These are phyloP conservation scores for Eulemur mongoz DNA, from an alignment of 2,797 vertebrate genomes.

Conservation along the genomic window DNA sequence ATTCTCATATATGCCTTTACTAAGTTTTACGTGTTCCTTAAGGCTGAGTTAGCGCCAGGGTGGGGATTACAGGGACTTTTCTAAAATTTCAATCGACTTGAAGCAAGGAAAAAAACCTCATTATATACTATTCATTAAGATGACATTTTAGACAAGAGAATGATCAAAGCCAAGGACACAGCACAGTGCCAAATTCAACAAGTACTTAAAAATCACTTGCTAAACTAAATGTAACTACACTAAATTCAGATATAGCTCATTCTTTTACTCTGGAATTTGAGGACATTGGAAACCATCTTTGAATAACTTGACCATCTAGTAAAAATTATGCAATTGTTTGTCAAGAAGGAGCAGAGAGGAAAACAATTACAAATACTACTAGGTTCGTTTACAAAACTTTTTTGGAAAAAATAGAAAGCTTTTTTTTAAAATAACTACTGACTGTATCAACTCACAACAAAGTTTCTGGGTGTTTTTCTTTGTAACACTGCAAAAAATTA, in stretches of 20 bases:
- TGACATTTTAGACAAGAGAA: conserved; percentile 51
- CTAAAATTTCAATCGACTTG: conserved; percentile 27
- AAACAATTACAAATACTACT: not conserved
- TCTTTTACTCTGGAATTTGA: conserved; percentile 25
- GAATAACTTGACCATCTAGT: not conserved
- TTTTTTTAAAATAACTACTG: not conserved
- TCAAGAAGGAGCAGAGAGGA: not conserved
- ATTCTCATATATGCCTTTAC: conserved; percentile 39
- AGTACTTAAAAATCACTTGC: not conserved
- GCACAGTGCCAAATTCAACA: not conserved
- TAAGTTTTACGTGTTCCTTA: not conserved
- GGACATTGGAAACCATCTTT: not conserved
- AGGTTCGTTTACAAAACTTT: not conserved
- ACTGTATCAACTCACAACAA: not conserved
- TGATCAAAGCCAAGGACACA: not conserved
- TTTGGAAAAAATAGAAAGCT: not conserved
- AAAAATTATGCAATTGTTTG: not conserved
- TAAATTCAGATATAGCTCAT: not conserved
- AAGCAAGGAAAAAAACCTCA: not conserved
- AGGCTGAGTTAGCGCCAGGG: not conserved
- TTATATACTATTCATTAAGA: conserved; percentile 17
- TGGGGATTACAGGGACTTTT: not conserved
- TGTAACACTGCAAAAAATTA: not conserved
- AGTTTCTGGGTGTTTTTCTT: not conserved
- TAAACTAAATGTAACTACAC: not conserved